A percentile compares a stretch with the other conserved stretches of the same genome.
Conservation (phyloP, 2,797 vertebrate species). For the Leptatherina wallacei region DNA sequence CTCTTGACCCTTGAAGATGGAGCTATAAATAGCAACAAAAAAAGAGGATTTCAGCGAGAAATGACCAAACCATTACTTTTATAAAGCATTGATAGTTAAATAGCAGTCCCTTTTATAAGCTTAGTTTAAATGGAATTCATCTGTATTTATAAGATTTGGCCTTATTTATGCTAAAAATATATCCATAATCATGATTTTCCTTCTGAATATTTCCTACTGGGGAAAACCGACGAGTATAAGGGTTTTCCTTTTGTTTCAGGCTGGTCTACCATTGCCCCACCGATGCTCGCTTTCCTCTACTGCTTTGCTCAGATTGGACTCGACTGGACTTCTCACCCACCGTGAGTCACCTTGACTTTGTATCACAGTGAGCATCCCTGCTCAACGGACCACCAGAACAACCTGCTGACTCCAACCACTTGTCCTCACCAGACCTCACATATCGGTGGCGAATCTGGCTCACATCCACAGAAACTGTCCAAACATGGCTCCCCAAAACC, state of each 20-base stretch:
- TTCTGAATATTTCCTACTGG: background rate
- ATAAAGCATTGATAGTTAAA: background rate
- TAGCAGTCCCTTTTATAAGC: background rate
- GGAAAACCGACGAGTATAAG: background rate
- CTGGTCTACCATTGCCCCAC: constrained; percentile 74
- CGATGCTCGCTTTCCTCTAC: constrained; percentile 84
- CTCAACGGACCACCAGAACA: constrained; percentile 30
- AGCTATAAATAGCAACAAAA: constrained; percentile 63
- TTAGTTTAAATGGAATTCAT: background rate
- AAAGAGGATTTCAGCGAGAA: constrained; percentile 6
- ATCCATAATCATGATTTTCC: background rate
- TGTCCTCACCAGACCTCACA: constrained; percentile 31
- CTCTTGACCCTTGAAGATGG: constrained; percentile 44
- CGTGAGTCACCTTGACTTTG: constrained; percentile 71
- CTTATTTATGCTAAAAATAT: background rate
- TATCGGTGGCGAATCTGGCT: constrained; percentile 41
- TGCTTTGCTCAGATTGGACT: constrained; percentile 85
- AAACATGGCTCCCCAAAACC: constrained; percentile 45
- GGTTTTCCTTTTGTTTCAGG: constrained; percentile 62
- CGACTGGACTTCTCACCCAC: constrained; percentile 71
- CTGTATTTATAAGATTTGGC: background rate
- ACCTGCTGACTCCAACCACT: constrained; percentile 47
- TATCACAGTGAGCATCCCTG: constrained; percentile 31
- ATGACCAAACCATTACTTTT: background rate
- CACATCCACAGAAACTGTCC: constrained; percentile 41